phyloP scores from a whole-genome alignment of 2,888 invertebrate species.

The Seladonia tumulorum region DNA sequence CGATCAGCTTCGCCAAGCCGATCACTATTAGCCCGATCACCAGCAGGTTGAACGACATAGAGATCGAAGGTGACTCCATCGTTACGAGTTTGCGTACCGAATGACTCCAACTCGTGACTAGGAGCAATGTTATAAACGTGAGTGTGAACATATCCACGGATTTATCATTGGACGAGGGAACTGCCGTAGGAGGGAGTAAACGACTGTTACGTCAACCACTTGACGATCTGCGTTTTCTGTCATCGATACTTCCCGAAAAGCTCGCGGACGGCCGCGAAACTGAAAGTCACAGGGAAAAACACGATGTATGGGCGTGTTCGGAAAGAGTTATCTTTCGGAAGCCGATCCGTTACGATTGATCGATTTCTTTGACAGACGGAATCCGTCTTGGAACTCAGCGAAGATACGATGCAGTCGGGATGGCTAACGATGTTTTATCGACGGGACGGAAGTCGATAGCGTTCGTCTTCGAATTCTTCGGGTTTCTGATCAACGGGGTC shows the following conservation, averaged over 20 bases:
- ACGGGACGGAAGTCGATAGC: not conserved
- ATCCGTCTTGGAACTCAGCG: not conserved
- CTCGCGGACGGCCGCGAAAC: not conserved
- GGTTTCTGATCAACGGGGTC: not conserved
- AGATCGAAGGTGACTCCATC: slow-evolving; percentile 30
- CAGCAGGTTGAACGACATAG: slow-evolving; percentile 11
- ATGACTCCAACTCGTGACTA: slow-evolving; percentile 28
- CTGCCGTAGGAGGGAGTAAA: slow-evolving; percentile 37
- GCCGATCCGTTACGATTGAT: not conserved
- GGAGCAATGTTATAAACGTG: slow-evolving; percentile 48
- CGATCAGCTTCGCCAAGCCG: not conserved
- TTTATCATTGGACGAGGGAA: slow-evolving; percentile 28
- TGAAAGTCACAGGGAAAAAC: not conserved
- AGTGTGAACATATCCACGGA: slow-evolving; percentile 19
- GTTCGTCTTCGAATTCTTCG: not conserved
- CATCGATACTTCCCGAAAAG: slow-evolving; percentile 12
- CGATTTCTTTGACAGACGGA: not conserved
- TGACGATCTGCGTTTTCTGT: slow-evolving; percentile 30
- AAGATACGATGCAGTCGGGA: not conserved
- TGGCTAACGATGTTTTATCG: not conserved
- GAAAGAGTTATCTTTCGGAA: not conserved
- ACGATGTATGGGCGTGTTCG: not conserved
- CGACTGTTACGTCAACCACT: slow-evolving; percentile 35
- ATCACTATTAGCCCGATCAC: not conserved
- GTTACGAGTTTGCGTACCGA: slow-evolving; percentile 24